Percentiles rank a stretch among this genome's conserved stretches.
phyloP scores from a whole-genome alignment of 2,888 invertebrate genomes.

The Aleiodes alternator region DNA sequence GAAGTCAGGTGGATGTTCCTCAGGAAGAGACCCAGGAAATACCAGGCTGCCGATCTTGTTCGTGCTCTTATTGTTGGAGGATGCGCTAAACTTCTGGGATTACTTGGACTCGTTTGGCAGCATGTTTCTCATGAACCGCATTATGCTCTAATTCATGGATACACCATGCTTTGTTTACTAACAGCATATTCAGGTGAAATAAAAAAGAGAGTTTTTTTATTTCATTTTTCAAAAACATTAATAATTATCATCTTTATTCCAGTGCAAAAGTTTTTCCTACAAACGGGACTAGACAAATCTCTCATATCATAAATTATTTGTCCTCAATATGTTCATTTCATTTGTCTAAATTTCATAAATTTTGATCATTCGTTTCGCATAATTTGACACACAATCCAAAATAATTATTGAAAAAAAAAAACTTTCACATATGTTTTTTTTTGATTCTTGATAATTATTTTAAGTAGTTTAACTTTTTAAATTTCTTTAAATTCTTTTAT shows the following conservation, averaged over 20 bases:
- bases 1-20: slow-evolving; percentile 66
- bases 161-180: slow-evolving; percentile 80
- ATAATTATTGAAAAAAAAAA: neutral
- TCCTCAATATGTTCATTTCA: slow-evolving; percentile 13
- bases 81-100: slow-evolving; percentile 69
- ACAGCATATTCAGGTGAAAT: slow-evolving; percentile 81
- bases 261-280: slow-evolving; percentile 29
- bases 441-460: slow-evolving; percentile 2
- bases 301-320: slow-evolving; percentile 27
- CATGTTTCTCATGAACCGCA: slow-evolving; percentile 66
- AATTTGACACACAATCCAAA: neutral
- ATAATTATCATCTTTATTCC: slow-evolving; percentile 18
- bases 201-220: neutral
- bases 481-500: neutral
- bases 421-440: slow-evolving; percentile 16
- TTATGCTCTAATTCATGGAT: slow-evolving; percentile 79
- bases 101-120: slow-evolving; percentile 71
- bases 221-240: slow-evolving; percentile 13
- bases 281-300: slow-evolving; percentile 29
- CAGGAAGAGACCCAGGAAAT: slow-evolving; percentile 60
- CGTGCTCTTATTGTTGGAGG: slow-evolving; percentile 70
- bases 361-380: slow-evolving; percentile 23
- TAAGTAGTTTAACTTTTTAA: neutral
- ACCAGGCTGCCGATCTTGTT: slow-evolving; percentile 62
- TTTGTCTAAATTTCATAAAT: neutral